Conservation (phyloP, 2,113 vertebrate species). For the Thalassoma bifasciatum region DNA sequence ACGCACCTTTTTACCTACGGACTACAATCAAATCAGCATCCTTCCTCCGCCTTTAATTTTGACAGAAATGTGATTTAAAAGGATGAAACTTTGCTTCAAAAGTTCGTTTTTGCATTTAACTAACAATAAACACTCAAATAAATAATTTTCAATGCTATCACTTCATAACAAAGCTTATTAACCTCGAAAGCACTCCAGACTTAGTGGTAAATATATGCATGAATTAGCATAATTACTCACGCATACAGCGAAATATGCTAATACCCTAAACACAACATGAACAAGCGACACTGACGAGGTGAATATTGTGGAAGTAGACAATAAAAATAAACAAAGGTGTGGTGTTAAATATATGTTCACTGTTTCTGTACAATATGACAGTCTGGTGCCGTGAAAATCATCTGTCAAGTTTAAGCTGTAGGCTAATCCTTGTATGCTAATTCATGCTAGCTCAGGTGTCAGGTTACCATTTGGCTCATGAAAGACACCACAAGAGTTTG, state of each 20-base stretch:
- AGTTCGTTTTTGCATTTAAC: neutral
- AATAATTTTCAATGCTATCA: neutral
- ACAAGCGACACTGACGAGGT: neutral
- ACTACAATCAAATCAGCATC: neutral
- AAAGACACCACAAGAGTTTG: constrained; percentile 38
- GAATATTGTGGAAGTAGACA: accelerated
- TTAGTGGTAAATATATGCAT: neutral
- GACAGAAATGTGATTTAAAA: neutral
- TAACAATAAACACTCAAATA: neutral
- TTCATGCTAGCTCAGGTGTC: constrained; percentile 34
- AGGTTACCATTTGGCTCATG: constrained; percentile 33
- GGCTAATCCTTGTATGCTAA: neutral
- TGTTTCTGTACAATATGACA: neutral
- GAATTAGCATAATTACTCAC: neutral
- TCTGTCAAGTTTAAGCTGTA: neutral
- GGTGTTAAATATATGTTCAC: neutral
- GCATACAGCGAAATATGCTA: neutral
- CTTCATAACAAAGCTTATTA: neutral
- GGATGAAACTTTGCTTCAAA: neutral
- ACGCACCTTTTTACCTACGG: neutral
- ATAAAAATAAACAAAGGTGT: neutral
- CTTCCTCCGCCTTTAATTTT: neutral
- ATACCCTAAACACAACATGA: neutral
- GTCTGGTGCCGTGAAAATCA: neutral
- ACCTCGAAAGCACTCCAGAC: neutral